Percentiles rank a stretch among this genome's conserved stretches.
Conservation (phyloP, 1,140 invertebrate species). For the Drosophila santomea region DNA sequence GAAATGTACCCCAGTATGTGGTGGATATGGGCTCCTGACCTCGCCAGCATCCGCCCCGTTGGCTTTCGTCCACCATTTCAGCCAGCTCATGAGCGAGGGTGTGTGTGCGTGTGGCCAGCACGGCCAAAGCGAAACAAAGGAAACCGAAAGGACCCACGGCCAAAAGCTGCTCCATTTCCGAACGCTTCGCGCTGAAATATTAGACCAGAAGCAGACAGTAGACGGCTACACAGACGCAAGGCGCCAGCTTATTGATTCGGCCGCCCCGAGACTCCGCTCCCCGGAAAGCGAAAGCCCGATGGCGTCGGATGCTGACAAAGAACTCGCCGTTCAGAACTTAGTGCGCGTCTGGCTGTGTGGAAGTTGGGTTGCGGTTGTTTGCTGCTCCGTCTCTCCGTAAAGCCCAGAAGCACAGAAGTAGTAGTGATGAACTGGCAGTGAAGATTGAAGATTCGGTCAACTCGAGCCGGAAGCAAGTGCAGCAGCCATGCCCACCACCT, state of each 20-base stretch:
- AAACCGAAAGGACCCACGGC: constrained; percentile 59
- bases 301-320: constrained; percentile 61
- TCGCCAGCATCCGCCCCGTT: constrained; percentile 37
- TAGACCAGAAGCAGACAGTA: constrained; percentile 79
- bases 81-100: neutral
- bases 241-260: constrained; percentile 83
- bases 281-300: constrained; percentile 56
- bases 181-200: constrained; percentile 67
- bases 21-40: constrained; percentile 47
- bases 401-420: neutral
- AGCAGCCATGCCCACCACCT: constrained; percentile 75
- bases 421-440: constrained; percentile 11
- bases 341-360: constrained; percentile 78
- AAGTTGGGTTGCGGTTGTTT: constrained; percentile 59
- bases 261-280: constrained; percentile 18
- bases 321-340: constrained; percentile 34
- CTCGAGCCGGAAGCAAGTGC: constrained; percentile 6
- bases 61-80: constrained; percentile 16
- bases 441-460: constrained; percentile 15
- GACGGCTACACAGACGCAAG: constrained; percentile 77
- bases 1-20: constrained; percentile 15
- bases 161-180: constrained; percentile 63
- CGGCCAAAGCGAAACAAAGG: constrained; percentile 56
- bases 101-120: constrained; percentile 5
- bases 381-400: constrained; percentile 9